Percentiles rank a stretch among this genome's conserved stretches.
phyloP scores from a whole-genome alignment of 2,113 vertebrate species.

The Ovis canadensis region DNA sequence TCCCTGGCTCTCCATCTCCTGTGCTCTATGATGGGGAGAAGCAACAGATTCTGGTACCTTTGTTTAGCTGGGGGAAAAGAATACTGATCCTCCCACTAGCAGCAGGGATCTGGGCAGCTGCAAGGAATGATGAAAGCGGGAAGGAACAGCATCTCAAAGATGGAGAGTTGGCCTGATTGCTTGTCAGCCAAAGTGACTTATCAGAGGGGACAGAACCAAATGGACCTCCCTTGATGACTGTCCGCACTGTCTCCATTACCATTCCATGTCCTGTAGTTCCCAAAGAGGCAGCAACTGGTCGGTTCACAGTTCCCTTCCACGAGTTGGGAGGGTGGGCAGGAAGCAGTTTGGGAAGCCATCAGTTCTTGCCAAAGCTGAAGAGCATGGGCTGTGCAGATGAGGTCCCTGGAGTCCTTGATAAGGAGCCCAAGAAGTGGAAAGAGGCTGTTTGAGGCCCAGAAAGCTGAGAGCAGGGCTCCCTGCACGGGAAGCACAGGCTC shows the following conservation, averaged over 20 bases:
- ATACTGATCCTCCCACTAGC: neutral
- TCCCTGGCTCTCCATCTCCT: neutral
- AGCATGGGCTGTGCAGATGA: neutral
- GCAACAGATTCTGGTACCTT: neutral
- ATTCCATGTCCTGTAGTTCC: neutral
- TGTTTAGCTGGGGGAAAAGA: neutral
- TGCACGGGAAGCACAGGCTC: neutral
- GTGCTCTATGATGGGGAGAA: neutral
- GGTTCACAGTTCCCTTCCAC: neutral
- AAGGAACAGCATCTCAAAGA: neutral
- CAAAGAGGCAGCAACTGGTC: neutral
- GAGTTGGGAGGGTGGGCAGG: neutral
- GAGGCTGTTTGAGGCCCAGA: neutral
- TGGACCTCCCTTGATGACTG: neutral
- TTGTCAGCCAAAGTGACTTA: neutral
- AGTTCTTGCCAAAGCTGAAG: conserved; percentile 17
- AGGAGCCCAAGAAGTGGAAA: neutral
- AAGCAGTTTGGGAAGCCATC: neutral
- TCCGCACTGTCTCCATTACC: neutral
- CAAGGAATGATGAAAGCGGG: neutral
- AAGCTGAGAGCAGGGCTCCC: neutral
- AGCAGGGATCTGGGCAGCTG: neutral
- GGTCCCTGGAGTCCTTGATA: conserved; percentile 10
- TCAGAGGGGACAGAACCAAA: neutral
- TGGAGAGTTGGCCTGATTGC: neutral